A percentile compares a stretch with the other conserved stretches of the same genome.
phyloP scores from a whole-genome alignment of 1,140 invertebrate species.

The Ips nitidus region DNA sequence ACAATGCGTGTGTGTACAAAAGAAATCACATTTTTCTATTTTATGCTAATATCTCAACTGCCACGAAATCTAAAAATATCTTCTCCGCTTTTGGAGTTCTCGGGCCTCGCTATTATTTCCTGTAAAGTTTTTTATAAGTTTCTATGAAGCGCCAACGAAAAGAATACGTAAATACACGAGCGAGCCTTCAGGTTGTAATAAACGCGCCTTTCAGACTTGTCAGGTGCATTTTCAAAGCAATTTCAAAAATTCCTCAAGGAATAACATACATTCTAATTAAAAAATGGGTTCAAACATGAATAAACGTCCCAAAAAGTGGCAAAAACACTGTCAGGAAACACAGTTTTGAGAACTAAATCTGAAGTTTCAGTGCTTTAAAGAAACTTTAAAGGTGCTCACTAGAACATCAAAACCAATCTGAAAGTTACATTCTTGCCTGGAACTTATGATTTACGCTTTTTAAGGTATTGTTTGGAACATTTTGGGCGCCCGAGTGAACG shows the following conservation, averaged over 20 bases:
- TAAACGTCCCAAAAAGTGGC: not conserved
- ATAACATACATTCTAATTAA: conserved; percentile 11
- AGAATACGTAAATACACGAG: conserved; percentile 9
- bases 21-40: not conserved
- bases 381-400: too few relatives aligned
- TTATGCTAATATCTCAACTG: conserved; percentile 1
- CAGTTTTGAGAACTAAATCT: too few relatives aligned
- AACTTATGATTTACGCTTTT: too few relatives aligned
- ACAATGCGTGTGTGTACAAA: not conserved
- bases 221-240: conserved; percentile 13
- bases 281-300: not conserved
- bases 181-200: conserved; percentile 6
- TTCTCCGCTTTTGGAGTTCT: not conserved
- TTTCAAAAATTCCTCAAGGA: conserved; percentile 5
- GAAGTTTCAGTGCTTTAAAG: too few relatives aligned
- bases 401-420: too few relatives aligned
- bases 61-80: not conserved
- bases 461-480: too few relatives aligned
- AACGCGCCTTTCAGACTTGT: conserved; percentile 12
- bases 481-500: too few relatives aligned
- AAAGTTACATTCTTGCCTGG: too few relatives aligned
- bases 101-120: conserved; percentile 3
- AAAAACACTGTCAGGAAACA: not conserved
- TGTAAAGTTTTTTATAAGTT: conserved; percentile 13
- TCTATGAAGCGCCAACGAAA: not conserved